Evolutionary conservation across 2,888 invertebrate species (phyloP).

Genomic region (Dicyrtoma fusca): DNA sequence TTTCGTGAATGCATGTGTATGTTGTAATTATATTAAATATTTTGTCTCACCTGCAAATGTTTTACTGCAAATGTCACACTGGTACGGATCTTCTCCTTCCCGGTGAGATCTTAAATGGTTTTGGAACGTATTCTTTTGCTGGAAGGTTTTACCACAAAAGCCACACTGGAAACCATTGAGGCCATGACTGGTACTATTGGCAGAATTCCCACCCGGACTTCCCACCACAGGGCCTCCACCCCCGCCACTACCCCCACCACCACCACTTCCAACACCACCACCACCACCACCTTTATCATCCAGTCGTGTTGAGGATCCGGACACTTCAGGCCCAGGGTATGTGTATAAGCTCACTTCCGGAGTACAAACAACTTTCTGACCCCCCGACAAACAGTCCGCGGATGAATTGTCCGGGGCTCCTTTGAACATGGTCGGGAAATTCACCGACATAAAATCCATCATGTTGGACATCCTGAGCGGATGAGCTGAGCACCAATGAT

Average conservation of each 20-base stretch:
- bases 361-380: conserved; percentile 57
- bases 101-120: conserved; percentile 70
- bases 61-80: conserved; percentile 86
- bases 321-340: conserved; percentile 48
- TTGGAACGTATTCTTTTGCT: conserved; percentile 75
- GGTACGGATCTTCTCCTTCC: conserved; percentile 70
- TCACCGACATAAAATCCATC: conserved; percentile 37
- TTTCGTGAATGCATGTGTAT: no score
- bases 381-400: conserved; percentile 18
- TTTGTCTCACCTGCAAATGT: conserved; percentile 69
- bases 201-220: background rate
- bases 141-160: conserved; percentile 74
- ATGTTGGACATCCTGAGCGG: conserved; percentile 1
- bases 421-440: conserved; percentile 39
- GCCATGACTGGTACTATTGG: conserved; percentile 9
- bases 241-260: background rate
- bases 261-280: background rate
- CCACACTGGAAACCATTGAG: conserved; percentile 66
- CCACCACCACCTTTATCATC: conserved; percentile 43
- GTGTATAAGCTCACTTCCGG: conserved; percentile 57
- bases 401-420: conserved; percentile 13
- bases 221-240: background rate
- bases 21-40: no score
- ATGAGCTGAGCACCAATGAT: no score
- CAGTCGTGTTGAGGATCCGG: conserved; percentile 22